Evolutionary conservation across 1,140 invertebrate species (phyloP).

Genomic region (Drosophila guanche): DNA sequence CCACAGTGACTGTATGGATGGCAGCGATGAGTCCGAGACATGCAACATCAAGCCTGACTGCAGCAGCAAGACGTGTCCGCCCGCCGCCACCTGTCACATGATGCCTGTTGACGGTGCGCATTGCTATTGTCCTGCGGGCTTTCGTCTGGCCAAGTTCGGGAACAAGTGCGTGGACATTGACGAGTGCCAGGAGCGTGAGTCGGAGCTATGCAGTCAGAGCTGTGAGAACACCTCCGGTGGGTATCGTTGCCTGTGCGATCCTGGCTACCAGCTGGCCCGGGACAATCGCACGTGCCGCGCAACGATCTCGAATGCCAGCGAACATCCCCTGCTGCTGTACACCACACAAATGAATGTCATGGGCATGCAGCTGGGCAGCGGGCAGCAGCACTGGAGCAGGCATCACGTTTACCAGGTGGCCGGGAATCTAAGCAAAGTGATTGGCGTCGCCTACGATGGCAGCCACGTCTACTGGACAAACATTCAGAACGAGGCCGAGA

Average conservation of each 20-base stretch:
- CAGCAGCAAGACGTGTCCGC: slow-evolving; percentile 42
- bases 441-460: slow-evolving; percentile 88
- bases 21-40: slow-evolving; percentile 76
- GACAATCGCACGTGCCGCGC: slow-evolving; percentile 90
- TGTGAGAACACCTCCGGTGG: slow-evolving; percentile 91
- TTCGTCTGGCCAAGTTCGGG: slow-evolving; percentile 63
- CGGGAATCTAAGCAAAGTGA: slow-evolving; percentile 85
- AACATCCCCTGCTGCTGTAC: slow-evolving; percentile 87
- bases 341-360: slow-evolving; percentile 85
- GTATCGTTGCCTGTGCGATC: slow-evolving; percentile 91
- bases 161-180: slow-evolving; percentile 88
- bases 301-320: slow-evolving; percentile 75
- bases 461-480: slow-evolving; percentile 90
- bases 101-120: slow-evolving; percentile 79
- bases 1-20: slow-evolving; percentile 80
- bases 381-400: slow-evolving; percentile 64
- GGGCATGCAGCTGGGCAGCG: slow-evolving; percentile 82
- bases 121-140: slow-evolving; percentile 84
- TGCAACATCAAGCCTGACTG: slow-evolving; percentile 69
- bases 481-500: slow-evolving; percentile 86
- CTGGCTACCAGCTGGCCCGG: slow-evolving; percentile 87
- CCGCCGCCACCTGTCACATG: slow-evolving; percentile 61
- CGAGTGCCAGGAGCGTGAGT: slow-evolving; percentile 87
- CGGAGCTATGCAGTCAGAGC: slow-evolving; percentile 90
- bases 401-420: slow-evolving; percentile 84